phyloP scores from a whole-genome alignment of 2,888 invertebrate species.

The Panorpa germanica region DNA sequence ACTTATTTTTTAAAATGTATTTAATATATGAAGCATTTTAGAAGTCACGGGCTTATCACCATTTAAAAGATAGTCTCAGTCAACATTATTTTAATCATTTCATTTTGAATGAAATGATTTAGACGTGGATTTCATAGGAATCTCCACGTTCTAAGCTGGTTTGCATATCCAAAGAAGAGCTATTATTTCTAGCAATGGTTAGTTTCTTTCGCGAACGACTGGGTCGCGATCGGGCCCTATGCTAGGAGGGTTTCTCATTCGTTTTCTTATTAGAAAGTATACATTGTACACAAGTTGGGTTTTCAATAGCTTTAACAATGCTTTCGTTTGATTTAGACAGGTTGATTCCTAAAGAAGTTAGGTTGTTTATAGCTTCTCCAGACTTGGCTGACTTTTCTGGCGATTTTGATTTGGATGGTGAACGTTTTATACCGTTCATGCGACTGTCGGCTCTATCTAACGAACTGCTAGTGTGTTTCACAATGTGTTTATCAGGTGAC shows the following conservation, averaged over 20 bases:
- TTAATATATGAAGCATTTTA: too few relatives aligned
- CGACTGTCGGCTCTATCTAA: too few relatives aligned
- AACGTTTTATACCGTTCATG: too few relatives aligned
- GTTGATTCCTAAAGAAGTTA: too few relatives aligned
- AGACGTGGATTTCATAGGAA: slow-evolving; percentile 38
- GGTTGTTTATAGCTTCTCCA: too few relatives aligned
- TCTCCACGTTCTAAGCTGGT: slow-evolving; percentile 25
- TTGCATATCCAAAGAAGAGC: slow-evolving; percentile 21
- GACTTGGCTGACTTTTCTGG: too few relatives aligned
- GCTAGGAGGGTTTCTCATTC: slow-evolving; percentile 39
- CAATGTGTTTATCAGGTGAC: too few relatives aligned
- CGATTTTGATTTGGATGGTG: too few relatives aligned
- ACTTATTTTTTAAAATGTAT: too few relatives aligned
- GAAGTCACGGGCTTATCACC: too few relatives aligned
- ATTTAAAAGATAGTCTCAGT: too few relatives aligned
- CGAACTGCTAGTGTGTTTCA: too few relatives aligned
- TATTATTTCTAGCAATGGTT: slow-evolving; percentile 22
- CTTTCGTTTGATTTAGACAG: slow-evolving; percentile 34
- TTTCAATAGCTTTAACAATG: slow-evolving; percentile 36
- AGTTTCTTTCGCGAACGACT: slow-evolving; percentile 39
- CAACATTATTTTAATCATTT: slow-evolving; percentile 1
- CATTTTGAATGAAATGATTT: slow-evolving; percentile 15
- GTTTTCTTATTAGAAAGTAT: slow-evolving; percentile 44
- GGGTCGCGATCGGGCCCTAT: slow-evolving; percentile 36
- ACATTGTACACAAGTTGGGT: slow-evolving; percentile 55